Evolutionary conservation across 2,113 vertebrate genomes (phyloP).

Genomic region (Platysternon megacephalum): DNA sequence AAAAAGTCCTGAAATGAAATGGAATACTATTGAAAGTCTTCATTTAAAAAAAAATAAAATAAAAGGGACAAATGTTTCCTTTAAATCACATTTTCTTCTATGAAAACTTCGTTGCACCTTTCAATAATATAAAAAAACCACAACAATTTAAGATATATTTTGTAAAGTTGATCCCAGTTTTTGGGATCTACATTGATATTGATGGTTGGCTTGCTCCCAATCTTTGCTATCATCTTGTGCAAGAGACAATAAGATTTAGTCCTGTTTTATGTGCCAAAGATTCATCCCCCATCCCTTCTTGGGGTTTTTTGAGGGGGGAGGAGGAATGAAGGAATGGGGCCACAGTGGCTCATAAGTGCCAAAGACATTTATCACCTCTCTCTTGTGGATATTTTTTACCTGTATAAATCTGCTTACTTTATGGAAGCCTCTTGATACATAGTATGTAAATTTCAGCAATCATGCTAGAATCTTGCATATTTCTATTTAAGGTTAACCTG

Average conservation of each 20-base stretch:
- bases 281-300: not conserved
- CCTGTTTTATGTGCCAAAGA: not conserved
- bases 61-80: not conserved
- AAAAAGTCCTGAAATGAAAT: not conserved
- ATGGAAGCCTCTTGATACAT: not conserved
- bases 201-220: not conserved
- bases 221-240: not conserved
- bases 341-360: not conserved
- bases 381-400: not conserved
- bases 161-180: not conserved
- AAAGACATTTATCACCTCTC: not conserved
- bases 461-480: not conserved
- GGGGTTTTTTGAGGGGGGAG: too few species aligned
- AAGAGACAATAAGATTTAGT: not conserved
- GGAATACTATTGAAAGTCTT: not conserved
- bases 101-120: not conserved
- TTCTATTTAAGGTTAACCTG: not conserved
- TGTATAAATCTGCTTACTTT: not conserved
- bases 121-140: too few species aligned
- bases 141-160: not conserved
- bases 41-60: not conserved
- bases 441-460: constrained; percentile 44
- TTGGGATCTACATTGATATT: not conserved
- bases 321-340: not conserved
- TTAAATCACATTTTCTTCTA: not conserved